phyloP scores from a whole-genome alignment of 35 echinoderm and acorn worm genomes.

The Ptychodera flava region DNA sequence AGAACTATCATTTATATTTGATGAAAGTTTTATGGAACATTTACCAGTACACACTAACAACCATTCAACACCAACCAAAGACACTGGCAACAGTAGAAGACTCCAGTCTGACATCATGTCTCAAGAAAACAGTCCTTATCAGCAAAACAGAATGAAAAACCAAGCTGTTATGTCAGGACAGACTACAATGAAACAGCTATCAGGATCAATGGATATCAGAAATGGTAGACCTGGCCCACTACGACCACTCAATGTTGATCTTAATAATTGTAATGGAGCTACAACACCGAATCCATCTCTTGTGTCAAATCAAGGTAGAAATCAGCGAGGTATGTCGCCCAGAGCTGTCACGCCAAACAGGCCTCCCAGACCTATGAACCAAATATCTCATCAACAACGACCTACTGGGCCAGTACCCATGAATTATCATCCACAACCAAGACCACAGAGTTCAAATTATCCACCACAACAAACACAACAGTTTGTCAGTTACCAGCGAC shows the following conservation, averaged over 20 bases:
- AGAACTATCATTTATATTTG: conserved; percentile 79
- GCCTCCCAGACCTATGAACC: neutral
- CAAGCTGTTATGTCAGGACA: neutral
- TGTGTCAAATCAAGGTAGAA: neutral
- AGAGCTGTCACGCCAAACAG: neutral
- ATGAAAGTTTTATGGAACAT: neutral
- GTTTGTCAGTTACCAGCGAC: neutral
- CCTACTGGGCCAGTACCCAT: neutral
- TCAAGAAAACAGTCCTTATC: conserved; percentile 2
- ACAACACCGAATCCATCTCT: neutral
- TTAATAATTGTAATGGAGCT: neutral
- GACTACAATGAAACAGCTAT: neutral
- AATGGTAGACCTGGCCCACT: conserved; percentile 52
- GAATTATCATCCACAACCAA: neutral
- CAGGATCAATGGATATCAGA: neutral
- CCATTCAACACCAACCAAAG: neutral
- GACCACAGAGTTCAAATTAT: neutral
- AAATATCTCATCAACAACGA: neutral
- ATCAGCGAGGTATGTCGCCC: neutral
- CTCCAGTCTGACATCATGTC: neutral
- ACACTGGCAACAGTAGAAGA: neutral
- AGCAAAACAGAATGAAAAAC: neutral
- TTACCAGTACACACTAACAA: neutral
- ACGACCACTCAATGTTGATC: neutral
- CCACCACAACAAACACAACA: neutral